Conservation (phyloP, 1,140 invertebrate species). For the Pinna nobilis region DNA sequence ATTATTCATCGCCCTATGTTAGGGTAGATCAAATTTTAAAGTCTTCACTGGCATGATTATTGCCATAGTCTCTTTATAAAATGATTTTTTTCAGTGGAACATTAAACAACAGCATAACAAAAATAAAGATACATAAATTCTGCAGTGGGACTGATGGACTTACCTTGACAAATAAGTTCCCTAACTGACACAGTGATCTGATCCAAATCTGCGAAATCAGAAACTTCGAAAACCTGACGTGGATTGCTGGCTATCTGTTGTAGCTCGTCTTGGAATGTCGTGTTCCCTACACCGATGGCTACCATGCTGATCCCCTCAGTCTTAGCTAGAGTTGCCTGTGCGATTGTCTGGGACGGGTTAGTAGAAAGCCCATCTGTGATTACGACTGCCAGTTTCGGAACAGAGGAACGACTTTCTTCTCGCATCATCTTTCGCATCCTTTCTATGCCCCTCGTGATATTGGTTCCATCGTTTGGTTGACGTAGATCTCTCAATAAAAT, state of each 20-base stretch:
- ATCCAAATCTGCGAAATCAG: conserved; percentile 46
- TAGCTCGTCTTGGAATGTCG: conserved; percentile 52
- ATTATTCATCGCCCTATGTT: no score
- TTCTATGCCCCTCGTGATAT: conserved; percentile 54
- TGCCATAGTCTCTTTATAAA: no score
- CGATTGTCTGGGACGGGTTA: conserved; percentile 42
- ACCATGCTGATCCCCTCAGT: conserved; percentile 51
- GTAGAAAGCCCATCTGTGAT: conserved; percentile 62
- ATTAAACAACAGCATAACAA: no score
- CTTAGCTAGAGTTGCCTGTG: conserved; percentile 47
- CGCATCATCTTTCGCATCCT: conserved; percentile 51
- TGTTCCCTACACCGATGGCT: conserved; percentile 53
- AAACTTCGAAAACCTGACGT: conserved; percentile 46
- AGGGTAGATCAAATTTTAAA: no score
- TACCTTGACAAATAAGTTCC: conserved; percentile 57
- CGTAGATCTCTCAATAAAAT: conserved; percentile 42
- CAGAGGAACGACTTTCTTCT: conserved; percentile 48
- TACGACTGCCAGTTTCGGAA: conserved; percentile 56
- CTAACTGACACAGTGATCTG: conserved; percentile 38
- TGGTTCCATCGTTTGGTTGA: conserved; percentile 55
- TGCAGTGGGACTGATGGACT: no score
- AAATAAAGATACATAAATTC: no score
- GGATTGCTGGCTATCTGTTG: conserved; percentile 45
- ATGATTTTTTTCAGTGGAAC: no score
- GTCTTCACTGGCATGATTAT: no score